These are phyloP conservation scores for Scartelaos histophorus DNA, from an alignment of 2,113 vertebrate species.

Conservation along the genomic window DNA sequence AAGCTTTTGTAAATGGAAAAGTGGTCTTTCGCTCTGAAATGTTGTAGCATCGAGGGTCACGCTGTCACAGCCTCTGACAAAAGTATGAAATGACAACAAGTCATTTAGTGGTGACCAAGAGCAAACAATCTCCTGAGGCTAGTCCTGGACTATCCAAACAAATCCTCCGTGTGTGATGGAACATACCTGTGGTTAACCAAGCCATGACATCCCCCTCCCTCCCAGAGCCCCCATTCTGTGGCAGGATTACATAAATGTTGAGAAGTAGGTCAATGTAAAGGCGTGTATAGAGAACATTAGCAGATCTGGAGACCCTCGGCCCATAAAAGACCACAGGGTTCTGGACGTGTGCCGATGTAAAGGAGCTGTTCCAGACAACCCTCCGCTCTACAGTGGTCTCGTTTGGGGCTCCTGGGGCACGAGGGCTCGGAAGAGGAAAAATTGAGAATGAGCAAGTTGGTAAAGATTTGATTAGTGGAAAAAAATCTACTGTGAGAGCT, in stretches of 20 bases:
- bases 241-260: constrained; percentile 62
- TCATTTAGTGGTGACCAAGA: constrained; percentile 48
- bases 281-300: constrained; percentile 55
- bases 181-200: constrained; percentile 71
- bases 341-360: constrained; percentile 45
- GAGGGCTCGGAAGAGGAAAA: constrained; percentile 52
- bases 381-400: constrained; percentile 31
- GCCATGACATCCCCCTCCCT: constrained; percentile 43
- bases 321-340: constrained; percentile 50
- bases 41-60: background rate
- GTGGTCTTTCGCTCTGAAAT: too few species aligned
- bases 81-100: constrained; percentile 48
- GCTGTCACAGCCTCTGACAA: constrained; percentile 34
- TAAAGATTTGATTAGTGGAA: background rate
- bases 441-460: constrained; percentile 14
- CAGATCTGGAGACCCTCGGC: constrained; percentile 52
- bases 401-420: constrained; percentile 55
- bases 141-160: constrained; percentile 56
- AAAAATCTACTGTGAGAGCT: background rate
- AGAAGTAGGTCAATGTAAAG: constrained; percentile 66
- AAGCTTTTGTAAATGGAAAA: constrained; percentile 20
- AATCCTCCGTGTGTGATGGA: constrained; percentile 52
- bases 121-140: constrained; percentile 52
- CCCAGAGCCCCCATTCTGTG: constrained; percentile 20
- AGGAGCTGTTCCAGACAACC: constrained; percentile 44